A percentile compares a stretch with the other conserved stretches of the same genome.
These are phyloP conservation scores for Melopsittacus undulatus DNA, from an alignment of 2,797 vertebrate genomes.

Conservation along the genomic window DNA sequence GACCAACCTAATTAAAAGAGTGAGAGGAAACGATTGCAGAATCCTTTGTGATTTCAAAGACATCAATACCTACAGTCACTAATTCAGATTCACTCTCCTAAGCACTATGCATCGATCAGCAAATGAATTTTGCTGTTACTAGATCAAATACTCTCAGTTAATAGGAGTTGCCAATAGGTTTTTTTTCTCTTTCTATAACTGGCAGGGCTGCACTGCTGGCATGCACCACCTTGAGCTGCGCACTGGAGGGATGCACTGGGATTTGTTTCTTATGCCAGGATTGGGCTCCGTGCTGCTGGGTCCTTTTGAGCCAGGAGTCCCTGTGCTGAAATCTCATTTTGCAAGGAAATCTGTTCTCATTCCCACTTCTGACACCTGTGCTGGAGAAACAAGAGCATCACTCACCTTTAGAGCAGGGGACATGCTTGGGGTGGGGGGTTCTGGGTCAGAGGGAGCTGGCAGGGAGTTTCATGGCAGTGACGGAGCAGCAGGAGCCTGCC, in stretches of 20 bases:
- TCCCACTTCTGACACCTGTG: neutral
- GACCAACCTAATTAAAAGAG: neutral
- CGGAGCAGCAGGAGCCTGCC: neutral
- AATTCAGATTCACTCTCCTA: neutral
- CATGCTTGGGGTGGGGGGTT: neutral
- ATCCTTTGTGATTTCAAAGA: neutral
- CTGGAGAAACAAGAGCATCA: accelerated
- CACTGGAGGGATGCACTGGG: accelerated
- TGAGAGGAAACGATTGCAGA: neutral
- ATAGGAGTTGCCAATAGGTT: neutral
- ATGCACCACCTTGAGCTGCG: no score
- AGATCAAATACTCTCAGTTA: neutral
- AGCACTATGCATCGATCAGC: neutral
- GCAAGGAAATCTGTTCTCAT: accelerated
- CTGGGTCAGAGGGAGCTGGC: neutral
- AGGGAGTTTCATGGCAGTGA: neutral
- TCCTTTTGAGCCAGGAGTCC: accelerated
- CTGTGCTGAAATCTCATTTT: neutral
- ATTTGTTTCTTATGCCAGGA: neutral
- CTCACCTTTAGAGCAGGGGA: neutral
- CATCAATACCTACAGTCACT: neutral
- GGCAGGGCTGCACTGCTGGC: neutral
- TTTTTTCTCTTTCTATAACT: neutral
- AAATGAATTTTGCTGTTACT: neutral
- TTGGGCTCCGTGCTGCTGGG: accelerated